Percentiles rank a stretch among this genome's conserved stretches.
These are phyloP conservation scores for Periplaneta americana DNA, from an alignment of 1,140 invertebrate genomes.

Conservation along the genomic window DNA sequence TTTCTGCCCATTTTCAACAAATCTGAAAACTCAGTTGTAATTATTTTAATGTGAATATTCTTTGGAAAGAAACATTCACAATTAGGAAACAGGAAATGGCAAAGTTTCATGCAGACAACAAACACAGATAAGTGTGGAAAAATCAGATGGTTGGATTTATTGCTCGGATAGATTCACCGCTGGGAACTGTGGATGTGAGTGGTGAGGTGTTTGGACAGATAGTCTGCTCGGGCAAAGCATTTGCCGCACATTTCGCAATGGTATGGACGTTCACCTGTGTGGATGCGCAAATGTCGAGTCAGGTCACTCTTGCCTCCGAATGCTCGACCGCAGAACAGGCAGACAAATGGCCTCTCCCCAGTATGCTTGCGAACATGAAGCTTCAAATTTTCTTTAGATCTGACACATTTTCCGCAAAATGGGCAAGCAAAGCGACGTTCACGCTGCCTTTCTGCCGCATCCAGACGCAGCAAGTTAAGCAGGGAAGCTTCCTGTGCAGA, in stretches of 20 bases:
- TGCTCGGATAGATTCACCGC: slow-evolving; percentile 1
- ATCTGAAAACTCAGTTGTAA: background rate
- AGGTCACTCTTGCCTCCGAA: slow-evolving; percentile 84
- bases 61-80: background rate
- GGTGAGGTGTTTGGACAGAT: slow-evolving; percentile 84
- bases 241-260: slow-evolving; percentile 88
- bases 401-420: slow-evolving; percentile 83
- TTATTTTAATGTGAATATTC: background rate
- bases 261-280: slow-evolving; percentile 81
- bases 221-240: slow-evolving; percentile 82
- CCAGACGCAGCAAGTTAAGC: slow-evolving; percentile 53
- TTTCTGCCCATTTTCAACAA: background rate
- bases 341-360: slow-evolving; percentile 80
- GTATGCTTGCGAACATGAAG: slow-evolving; percentile 85
- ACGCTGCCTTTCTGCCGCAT: slow-evolving; percentile 56
- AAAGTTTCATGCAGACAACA: background rate
- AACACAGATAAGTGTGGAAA: background rate
- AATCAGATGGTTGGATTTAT: background rate
- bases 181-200: slow-evolving; percentile 68
- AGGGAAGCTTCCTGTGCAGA: slow-evolving; percentile 53
- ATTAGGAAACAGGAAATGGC: background rate
- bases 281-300: slow-evolving; percentile 77
- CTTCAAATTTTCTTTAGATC: slow-evolving; percentile 83
- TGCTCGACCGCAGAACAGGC: slow-evolving; percentile 77
- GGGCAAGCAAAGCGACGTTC: slow-evolving; percentile 71